Percentiles rank a stretch among this genome's conserved stretches.
Conservation (phyloP, 2,113 vertebrate genomes). For the Dinomys branickii region DNA sequence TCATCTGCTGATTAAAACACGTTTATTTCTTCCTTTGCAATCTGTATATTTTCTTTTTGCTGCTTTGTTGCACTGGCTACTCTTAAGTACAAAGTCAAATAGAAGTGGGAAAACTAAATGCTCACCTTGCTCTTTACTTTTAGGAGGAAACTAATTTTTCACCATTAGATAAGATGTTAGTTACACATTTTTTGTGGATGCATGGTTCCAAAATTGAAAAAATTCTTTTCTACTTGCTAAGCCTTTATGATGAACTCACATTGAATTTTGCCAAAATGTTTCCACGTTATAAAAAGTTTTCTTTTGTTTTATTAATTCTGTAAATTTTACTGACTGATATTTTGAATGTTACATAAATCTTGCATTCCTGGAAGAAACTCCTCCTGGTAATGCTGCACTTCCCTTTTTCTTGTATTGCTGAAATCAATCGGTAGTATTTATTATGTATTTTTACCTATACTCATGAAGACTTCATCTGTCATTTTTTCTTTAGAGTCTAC, state of each 20-base stretch:
- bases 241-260: not conserved
- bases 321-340: not conserved
- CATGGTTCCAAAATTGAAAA: not conserved
- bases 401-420: not conserved
- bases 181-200: not conserved
- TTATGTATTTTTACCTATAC: not conserved
- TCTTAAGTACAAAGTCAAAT: not conserved
- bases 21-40: not conserved
- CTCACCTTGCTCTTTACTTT: not conserved
- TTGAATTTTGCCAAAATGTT: not conserved
- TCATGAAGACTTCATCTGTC: not conserved
- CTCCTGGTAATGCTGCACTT: not conserved
- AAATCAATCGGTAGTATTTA: not conserved
- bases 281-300: not conserved
- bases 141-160: not conserved
- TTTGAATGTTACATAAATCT: constrained; percentile 2
- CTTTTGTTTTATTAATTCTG: not conserved
- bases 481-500: not conserved
- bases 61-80: not conserved
- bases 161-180: not conserved
- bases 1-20: not conserved
- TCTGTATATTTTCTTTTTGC: not conserved
- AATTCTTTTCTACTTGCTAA: not conserved
- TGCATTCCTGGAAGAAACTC: constrained; percentile 5
- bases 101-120: not conserved